Evolutionary conservation across 1,140 invertebrate species (phyloP).

Genomic region (Campodea augens): DNA sequence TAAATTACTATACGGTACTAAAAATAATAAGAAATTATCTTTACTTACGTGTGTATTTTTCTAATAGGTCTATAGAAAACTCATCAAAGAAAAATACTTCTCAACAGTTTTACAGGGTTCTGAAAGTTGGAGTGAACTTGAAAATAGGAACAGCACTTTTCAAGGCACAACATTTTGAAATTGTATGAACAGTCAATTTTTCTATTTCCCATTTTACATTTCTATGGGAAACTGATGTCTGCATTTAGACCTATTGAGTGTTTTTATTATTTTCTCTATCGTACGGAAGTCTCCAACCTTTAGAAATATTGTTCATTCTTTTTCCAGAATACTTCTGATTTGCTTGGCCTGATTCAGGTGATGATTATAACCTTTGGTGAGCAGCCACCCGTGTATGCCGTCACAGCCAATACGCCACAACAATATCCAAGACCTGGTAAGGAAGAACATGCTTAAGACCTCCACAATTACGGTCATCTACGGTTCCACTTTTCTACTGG

Average conservation of each 20-base stretch:
- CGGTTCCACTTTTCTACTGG: no score
- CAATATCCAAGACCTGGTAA: no score
- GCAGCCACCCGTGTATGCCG: conserved; percentile 79
- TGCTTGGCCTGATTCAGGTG: conserved; percentile 68
- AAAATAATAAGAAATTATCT: no score
- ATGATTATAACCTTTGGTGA: conserved; percentile 89
- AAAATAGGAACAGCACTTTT: no score
- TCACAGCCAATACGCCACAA: conserved; percentile 18
- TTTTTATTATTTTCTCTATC: not conserved
- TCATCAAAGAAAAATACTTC: no score
- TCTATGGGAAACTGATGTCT: not conserved
- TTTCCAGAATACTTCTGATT: conserved; percentile 52
- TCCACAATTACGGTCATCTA: conserved; percentile 1
- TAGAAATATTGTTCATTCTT: conserved; percentile 7
- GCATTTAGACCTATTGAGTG: not conserved
- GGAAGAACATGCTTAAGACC: no score
- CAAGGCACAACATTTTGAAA: no score
- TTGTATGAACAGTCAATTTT: not conserved
- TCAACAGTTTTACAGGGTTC: no score
- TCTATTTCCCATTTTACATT: conserved; percentile 4
- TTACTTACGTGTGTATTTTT: no score
- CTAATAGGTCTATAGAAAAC: no score
- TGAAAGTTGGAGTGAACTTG: no score
- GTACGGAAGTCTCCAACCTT: not conserved
- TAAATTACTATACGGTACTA: no score